These are phyloP conservation scores for Spialia ferax DNA, from an alignment of 2,888 invertebrate genomes.

Conservation along the genomic window DNA sequence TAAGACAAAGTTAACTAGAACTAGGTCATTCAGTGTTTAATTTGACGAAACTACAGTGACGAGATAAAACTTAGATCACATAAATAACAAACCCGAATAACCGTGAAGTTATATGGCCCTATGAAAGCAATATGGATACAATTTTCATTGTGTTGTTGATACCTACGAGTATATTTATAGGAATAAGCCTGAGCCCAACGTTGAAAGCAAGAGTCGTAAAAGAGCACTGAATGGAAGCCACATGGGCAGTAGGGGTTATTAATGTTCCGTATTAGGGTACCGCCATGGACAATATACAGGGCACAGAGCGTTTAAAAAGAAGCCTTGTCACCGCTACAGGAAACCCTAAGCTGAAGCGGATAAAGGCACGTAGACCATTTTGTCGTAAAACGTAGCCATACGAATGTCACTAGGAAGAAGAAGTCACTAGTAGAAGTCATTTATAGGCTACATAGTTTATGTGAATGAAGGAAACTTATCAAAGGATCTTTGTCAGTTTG, in stretches of 20 bases:
- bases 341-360: not conserved
- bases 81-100: constrained; percentile 13
- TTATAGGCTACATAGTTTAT: too few species aligned
- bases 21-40: not conserved
- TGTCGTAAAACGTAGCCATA: too few species aligned
- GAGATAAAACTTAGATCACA: not conserved
- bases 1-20: not conserved
- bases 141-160: constrained; percentile 28
- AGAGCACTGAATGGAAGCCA: constrained; percentile 31
- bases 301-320: not conserved
- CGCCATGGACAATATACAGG: not conserved
- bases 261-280: constrained; percentile 20
- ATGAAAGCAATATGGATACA: constrained; percentile 24
- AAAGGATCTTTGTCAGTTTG: not conserved
- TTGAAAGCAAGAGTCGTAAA: constrained; percentile 39
- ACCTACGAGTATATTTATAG: constrained; percentile 26
- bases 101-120: constrained; percentile 17
- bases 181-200: constrained; percentile 19
- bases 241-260: constrained; percentile 24
- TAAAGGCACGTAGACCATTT: too few species aligned
- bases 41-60: not conserved
- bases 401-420: too few species aligned
- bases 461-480: too few species aligned
- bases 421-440: too few species aligned
- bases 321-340: not conserved